phyloP scores from a whole-genome alignment of 1,140 invertebrate species.

The Papilio helenus region DNA sequence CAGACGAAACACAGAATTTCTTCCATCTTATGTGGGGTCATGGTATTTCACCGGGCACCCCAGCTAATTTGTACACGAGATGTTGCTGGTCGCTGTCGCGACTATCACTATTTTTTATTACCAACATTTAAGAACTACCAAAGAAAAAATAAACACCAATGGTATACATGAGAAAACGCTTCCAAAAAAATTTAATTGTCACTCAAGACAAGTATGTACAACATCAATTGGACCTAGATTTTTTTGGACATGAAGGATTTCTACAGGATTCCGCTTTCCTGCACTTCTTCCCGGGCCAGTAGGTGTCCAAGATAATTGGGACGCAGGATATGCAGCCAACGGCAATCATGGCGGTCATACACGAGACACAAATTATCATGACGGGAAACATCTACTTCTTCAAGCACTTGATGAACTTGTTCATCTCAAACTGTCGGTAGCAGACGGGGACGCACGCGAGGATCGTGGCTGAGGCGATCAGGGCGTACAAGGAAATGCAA shows the following conservation, averaged over 20 bases:
- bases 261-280: constrained; percentile 50
- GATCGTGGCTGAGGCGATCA: constrained; percentile 70
- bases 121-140: neutral
- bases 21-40: no score
- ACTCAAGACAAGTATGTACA: constrained; percentile 8
- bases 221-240: constrained; percentile 41
- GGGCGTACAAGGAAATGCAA: constrained; percentile 73
- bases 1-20: no score
- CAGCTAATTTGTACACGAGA: no score
- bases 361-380: constrained; percentile 67
- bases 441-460: constrained; percentile 73
- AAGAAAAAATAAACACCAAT: neutral
- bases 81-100: no score
- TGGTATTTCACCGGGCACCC: no score
- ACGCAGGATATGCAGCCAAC: constrained; percentile 61
- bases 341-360: constrained; percentile 57
- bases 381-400: constrained; percentile 54
- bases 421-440: constrained; percentile 63
- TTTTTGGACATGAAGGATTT: constrained; percentile 58
- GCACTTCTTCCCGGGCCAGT: constrained; percentile 46
- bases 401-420: constrained; percentile 69
- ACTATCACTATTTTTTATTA: no score
- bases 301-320: constrained; percentile 54
- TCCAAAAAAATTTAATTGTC: constrained; percentile 20
- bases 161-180: constrained; percentile 4